Evolutionary conservation across 2,113 vertebrate genomes (phyloP).

Genomic region (Odontophorus gujanensis): DNA sequence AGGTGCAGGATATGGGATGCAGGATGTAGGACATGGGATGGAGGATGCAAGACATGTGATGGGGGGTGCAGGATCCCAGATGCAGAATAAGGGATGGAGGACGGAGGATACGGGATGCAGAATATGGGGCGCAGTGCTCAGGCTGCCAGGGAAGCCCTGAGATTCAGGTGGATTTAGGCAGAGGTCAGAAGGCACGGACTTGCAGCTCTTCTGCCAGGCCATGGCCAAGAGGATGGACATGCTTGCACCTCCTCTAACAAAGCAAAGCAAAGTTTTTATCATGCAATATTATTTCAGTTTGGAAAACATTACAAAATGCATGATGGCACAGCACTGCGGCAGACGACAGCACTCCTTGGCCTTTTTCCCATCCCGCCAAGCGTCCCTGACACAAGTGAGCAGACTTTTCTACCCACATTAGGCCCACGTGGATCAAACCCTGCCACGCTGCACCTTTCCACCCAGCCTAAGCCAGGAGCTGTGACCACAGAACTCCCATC

Average conservation of each 20-base stretch:
- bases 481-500: slow-evolving; percentile 7
- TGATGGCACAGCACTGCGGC: not conserved
- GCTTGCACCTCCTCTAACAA: fast-evolving
- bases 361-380: not conserved
- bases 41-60: no score
- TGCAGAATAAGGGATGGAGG: no score
- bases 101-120: no score
- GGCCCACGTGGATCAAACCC: not conserved
- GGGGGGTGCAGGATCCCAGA: no score
- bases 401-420: not conserved
- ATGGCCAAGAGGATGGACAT: not conserved
- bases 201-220: not conserved
- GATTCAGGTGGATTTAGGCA: not conserved
- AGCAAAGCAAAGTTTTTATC: not conserved
- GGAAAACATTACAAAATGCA: not conserved
- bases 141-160: not conserved
- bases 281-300: not conserved
- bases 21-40: no score
- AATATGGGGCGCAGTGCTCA: not conserved
- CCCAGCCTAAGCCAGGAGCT: slow-evolving; percentile 6
- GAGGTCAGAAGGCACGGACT: not conserved
- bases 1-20: no score
- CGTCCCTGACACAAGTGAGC: not conserved
- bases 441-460: not conserved
- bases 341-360: not conserved